Evolutionary conservation across 2,888 invertebrate species (phyloP), one percentile per base, ranked within the genome.

Genomic region (Tetragnatha montana): DNA sequence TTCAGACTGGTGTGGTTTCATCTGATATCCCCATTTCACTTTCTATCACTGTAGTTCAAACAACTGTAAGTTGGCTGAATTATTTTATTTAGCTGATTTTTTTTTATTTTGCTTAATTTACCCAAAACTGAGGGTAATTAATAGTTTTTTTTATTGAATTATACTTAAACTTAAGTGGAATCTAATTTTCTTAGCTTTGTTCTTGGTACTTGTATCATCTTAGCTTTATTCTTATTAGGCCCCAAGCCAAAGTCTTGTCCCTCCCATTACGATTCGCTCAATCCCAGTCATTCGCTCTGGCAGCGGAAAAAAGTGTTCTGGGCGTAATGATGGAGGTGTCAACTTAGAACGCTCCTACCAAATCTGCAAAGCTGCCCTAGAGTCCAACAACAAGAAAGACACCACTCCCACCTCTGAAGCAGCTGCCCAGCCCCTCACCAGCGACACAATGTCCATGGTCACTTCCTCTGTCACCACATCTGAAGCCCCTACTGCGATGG

Each of bases 341-440:
- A 98, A 98, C 94, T 94, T 98, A 85, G 98, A 98, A 93, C 95
- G 98, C 87, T 98, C 98, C 93, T 97, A 98, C 94, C 98, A 98
- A 94, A 98, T 98, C 92, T 94, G 94, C 92, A 94, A 95, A 93
- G 95, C 94, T 79, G 95, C 95, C n/a, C 97, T 98, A 91, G 97
- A 98, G 94, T 98, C 97, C 93, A 98, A 97, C 93, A 97, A 97
- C 0, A 98, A 98, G 49, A 90, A 88, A 75, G 83, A 87, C 17
- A 22, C 81, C 22, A 6, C 21, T n/a, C 35, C 88, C 14, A 71
- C 47, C n/a, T 81, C 50, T 19, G 76, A 22, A 79, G 10, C 21
- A 49, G 35, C 71, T 49, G 8, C 22, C 10, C 80, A 78, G 50
- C 51, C 74, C 1, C 21, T 47, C 74, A 35, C 70, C 6, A 50